Conservation (phyloP, 2,888 invertebrate genomes). For the Coenonympha glycerion region DNA sequence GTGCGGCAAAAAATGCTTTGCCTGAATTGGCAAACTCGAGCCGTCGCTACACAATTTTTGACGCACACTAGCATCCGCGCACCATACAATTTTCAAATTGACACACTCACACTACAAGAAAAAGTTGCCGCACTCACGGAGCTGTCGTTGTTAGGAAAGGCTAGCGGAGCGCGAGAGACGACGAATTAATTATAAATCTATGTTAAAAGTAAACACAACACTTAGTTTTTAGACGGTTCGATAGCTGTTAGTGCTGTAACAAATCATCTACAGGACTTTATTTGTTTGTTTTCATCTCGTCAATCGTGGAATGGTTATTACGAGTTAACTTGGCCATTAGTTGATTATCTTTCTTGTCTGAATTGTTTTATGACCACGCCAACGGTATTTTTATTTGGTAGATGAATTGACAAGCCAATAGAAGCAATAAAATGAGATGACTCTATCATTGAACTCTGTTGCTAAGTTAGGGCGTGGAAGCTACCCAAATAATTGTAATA, state of each 20-base stretch:
- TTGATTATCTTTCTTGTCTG: constrained; percentile 32
- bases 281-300: constrained; percentile 19
- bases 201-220: no score
- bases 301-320: constrained; percentile 19
- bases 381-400: constrained; percentile 31
- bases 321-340: constrained; percentile 30
- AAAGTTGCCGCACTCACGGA: no score
- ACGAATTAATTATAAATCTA: no score
- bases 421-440: constrained; percentile 28
- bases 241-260: neutral
- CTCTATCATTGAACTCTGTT: constrained; percentile 18
- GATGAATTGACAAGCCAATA: constrained; percentile 26
- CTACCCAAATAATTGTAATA: neutral
- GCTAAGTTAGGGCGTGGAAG: neutral
- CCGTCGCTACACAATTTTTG: no score
- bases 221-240: no score
- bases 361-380: constrained; percentile 29
- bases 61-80: no score
- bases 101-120: no score
- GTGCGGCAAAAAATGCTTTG: no score
- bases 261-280: neutral
- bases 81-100: no score
- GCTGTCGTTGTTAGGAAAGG: no score
- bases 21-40: no score
- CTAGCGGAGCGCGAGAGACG: no score